Conservation (phyloP, 1,140 invertebrate genomes). For the Cryptotermes secundus region DNA sequence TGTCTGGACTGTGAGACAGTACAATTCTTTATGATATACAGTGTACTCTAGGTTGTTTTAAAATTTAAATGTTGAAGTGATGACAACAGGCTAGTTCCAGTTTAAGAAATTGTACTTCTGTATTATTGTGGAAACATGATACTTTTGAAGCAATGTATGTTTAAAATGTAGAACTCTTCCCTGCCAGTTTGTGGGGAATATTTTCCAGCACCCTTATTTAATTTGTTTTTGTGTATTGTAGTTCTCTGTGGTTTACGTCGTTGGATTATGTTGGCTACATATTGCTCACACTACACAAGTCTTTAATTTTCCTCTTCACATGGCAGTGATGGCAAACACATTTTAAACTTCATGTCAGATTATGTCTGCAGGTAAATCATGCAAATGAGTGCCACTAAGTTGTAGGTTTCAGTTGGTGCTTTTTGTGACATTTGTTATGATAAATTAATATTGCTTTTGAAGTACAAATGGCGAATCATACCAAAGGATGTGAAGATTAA, state of each 20-base stretch:
- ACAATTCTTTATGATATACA: too few relatives aligned
- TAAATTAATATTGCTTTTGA: not conserved
- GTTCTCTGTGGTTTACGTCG: not conserved
- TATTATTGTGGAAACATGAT: not conserved
- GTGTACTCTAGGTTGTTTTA: too few relatives aligned
- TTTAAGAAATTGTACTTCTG: too few relatives aligned
- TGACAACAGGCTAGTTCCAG: too few relatives aligned
- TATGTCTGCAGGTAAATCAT: constrained; percentile 3
- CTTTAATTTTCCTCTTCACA: not conserved
- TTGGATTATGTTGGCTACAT: not conserved
- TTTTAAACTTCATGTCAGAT: constrained; percentile 13
- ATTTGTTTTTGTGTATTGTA: not conserved
- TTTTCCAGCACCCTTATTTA: not conserved
- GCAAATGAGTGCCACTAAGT: not conserved
- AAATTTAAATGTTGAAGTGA: too few relatives aligned
- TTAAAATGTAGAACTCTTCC: not conserved
- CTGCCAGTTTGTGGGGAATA: not conserved
- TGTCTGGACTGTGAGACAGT: too few relatives aligned
- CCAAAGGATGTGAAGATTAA: not conserved
- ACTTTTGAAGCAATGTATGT: not conserved
- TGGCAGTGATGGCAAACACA: not conserved
- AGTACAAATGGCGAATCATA: too few relatives aligned
- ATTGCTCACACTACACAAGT: not conserved
- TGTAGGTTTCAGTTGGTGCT: not conserved
- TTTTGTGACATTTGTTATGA: not conserved